phyloP scores from a whole-genome alignment of 2,888 invertebrate species.

The Agriotes lineatus region DNA sequence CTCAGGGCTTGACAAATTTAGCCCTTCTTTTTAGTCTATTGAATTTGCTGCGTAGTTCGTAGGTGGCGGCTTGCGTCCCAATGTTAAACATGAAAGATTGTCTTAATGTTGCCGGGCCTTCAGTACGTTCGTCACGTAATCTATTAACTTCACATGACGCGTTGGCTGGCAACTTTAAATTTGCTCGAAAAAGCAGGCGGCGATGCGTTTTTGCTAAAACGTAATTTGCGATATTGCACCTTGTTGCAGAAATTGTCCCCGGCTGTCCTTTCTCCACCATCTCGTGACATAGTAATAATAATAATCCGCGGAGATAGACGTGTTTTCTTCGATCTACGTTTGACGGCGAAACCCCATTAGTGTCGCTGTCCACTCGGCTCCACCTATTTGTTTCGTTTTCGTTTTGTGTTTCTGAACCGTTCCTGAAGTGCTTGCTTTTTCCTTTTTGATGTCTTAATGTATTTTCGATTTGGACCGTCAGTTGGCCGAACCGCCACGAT shows the following conservation, averaged over 20 bases:
- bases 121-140: conserved; percentile 8
- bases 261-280: neutral
- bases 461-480: conserved; percentile 3
- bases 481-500: neutral
- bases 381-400: conserved; percentile 1
- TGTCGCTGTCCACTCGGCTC: neutral
- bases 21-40: neutral
- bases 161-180: neutral
- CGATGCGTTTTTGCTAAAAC: no score
- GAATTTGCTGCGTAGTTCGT: neutral
- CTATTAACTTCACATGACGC: conserved; percentile 1
- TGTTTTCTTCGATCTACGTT: neutral
- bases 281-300: neutral
- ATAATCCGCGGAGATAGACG: neutral
- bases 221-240: no score
- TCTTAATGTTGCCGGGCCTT: neutral
- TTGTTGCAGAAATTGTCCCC: no score
- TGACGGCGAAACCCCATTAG: neutral
- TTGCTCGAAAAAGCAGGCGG: no score
- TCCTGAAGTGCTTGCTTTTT: neutral
- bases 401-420: neutral
- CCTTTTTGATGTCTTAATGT: neutral
- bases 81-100: conserved; percentile 9
- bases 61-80: neutral
- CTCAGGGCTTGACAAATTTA: conserved; percentile 10